Conservation (phyloP, 23 tunicate genomes). For the Styela clava region DNA sequence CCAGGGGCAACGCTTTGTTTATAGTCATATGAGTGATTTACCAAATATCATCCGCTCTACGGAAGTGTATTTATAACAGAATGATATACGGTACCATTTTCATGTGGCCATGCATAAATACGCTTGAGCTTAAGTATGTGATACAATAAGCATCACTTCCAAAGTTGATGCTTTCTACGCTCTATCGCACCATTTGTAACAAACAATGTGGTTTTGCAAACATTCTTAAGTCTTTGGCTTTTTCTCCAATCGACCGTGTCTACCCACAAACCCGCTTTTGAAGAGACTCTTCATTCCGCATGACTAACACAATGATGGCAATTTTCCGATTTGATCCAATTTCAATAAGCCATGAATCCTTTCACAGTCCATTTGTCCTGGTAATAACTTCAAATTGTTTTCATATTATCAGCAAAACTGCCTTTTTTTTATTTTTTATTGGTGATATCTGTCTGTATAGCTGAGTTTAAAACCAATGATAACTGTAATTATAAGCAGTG, state of each 20-base stretch:
- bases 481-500: too few species aligned
- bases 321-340: not conserved
- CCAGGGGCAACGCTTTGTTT: not conserved
- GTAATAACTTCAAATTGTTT: too few species aligned
- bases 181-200: not conserved
- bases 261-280: not conserved
- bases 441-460: too few species aligned
- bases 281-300: not conserved
- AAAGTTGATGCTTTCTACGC: not conserved
- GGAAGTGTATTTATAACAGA: not conserved
- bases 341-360: not conserved
- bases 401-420: too few species aligned
- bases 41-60: not conserved
- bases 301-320: not conserved
- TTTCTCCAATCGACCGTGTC: not conserved
- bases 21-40: not conserved
- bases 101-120: not conserved
- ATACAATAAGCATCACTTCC: not conserved
- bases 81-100: not conserved
- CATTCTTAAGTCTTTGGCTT: not conserved
- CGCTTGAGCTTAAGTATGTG: not conserved
- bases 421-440: too few species aligned
- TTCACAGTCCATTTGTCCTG: too few species aligned
- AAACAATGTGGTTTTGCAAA: not conserved
- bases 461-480: too few species aligned